These are phyloP conservation scores for Malacosoma neustria DNA, from an alignment of 2,888 invertebrate species.

Conservation along the genomic window DNA sequence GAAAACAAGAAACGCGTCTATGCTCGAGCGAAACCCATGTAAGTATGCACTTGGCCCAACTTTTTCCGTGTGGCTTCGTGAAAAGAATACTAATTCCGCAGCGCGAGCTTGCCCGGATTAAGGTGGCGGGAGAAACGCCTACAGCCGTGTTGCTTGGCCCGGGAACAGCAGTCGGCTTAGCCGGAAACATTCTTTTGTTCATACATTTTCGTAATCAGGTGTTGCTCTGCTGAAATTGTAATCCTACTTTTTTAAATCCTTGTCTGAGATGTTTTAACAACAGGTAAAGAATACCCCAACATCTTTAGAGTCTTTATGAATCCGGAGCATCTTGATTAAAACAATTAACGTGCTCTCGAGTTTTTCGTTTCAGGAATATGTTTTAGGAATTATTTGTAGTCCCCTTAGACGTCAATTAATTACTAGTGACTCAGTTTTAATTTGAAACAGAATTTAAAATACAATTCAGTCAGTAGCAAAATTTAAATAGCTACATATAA, in stretches of 20 bases:
- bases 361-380: too few relatives aligned
- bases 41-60: slow-evolving; percentile 2
- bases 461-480: too few relatives aligned
- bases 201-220: not conserved
- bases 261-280: too few relatives aligned
- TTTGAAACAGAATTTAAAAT: too few relatives aligned
- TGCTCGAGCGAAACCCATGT: slow-evolving; percentile 1
- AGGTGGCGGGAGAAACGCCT: slow-evolving; percentile 5
- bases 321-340: too few relatives aligned
- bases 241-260: not conserved
- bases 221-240: not conserved
- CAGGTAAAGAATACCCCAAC: too few relatives aligned
- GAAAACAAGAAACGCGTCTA: not conserved
- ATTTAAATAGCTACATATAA: too few relatives aligned
- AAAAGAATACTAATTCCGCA: slow-evolving; percentile 39
- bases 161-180: not conserved
- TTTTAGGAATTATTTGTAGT: too few relatives aligned
- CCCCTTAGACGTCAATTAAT: too few relatives aligned
- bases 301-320: too few relatives aligned
- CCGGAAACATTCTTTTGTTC: not conserved
- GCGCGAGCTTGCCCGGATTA: slow-evolving; percentile 11
- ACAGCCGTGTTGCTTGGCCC: not conserved
- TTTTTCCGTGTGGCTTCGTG: slow-evolving; percentile 27
- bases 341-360: too few relatives aligned
- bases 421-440: too few relatives aligned